Evolutionary conservation across 2,797 vertebrate genomes (phyloP), one percentile per base, ranked within the genome.

Genomic region (Falco biarmicus): DNA sequence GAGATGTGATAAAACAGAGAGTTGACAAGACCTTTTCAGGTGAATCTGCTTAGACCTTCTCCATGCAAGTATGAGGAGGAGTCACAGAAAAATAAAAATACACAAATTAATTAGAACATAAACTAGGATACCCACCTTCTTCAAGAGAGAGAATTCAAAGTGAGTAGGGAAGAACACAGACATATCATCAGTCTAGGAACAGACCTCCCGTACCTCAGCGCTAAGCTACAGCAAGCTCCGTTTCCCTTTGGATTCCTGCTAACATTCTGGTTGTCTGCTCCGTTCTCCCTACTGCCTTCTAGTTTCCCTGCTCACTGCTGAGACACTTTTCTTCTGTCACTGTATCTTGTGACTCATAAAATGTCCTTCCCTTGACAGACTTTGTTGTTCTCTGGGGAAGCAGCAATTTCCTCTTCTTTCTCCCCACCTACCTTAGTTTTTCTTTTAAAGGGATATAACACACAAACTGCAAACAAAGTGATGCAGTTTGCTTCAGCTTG

Each of bases 361-460:
- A 90, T 22, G 48, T 79, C 71, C 74, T 92, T 92, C 89, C 84
- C 90, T 90, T 82, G 92, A 94, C 74, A 89, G 84, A 73, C 28
- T 59, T 78, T 1, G 56, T 94, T 84, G 70, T 94, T 94, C 84
- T 87, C 88, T 2, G 14, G 90, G 78, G 93, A 94, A 91, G 77
- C 86, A 94, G 71, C 68, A 64, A 89, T 94, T 95, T 96, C 92
- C 95, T 96, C 66, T 91, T 91, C 82, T 94, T 90, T 93, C 75
- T 96, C 90, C 84, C 92, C 89, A 89, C 66, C 86, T 89, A 76
- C 78, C 3, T 1, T 13, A 9, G 54, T 90, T 96, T 95, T 82
- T 51, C 59, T 90, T 92, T 96, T 95, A 96, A 96, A 96, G 87
- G 31, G 60, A 87, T 56, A 82, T 3, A 84, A 63, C 59, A 13